phyloP scores from a whole-genome alignment of 2,888 invertebrate genomes.

The Platycnemis pennipes region DNA sequence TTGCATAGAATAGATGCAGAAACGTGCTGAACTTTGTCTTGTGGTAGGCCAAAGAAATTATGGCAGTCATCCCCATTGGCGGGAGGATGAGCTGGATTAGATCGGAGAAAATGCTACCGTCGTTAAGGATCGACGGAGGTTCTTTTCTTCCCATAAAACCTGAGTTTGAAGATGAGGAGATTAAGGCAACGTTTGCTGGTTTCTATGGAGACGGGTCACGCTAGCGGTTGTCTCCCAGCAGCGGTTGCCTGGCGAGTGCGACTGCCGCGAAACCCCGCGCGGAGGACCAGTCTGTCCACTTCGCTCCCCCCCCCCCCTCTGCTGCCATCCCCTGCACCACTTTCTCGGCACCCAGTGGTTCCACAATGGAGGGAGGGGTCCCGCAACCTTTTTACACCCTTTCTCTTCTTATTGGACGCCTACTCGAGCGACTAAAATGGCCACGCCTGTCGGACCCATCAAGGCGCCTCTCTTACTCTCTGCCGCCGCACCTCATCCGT shows the following conservation, averaged over 20 bases:
- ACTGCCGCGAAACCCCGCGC: not conserved
- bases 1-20: no score
- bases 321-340: not conserved
- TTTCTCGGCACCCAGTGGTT: not conserved
- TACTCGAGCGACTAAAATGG: not conserved
- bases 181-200: not conserved
- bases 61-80: no score
- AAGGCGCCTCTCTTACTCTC: not conserved
- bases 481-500: not conserved
- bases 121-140: no score
- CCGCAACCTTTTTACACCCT: slow-evolving; percentile 15
- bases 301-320: not conserved
- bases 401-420: slow-evolving; percentile 21
- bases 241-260: not conserved
- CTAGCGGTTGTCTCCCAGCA: not conserved
- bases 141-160: no score
- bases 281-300: not conserved
- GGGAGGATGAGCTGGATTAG: no score
- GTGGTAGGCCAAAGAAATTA: no score
- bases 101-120: no score
- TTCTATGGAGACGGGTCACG: not conserved
- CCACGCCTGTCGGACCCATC: not conserved
- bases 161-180: no score
- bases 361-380: not conserved
- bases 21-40: no score